Evolutionary conservation across 2,797 vertebrate genomes (phyloP), one percentile per base, ranked within the genome.

Genomic region (Cyprinella venusta): DNA sequence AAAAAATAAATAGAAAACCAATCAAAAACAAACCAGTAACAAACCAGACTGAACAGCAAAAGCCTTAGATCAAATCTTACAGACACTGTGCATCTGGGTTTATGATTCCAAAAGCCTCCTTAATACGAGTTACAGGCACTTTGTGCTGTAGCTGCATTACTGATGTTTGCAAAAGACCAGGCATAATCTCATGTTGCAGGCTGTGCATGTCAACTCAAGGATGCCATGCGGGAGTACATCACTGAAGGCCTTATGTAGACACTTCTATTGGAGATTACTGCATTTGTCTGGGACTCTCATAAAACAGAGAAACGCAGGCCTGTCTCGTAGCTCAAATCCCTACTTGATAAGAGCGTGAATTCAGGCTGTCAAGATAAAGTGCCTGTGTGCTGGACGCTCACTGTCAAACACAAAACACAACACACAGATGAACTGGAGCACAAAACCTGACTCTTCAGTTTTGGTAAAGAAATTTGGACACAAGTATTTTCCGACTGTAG

Each of bases 41-140:
- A 50, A 59, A 82, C 38, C 42, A 61, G 15, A 5, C 21, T 33
- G 50, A 54, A 75, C 45, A 45, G 36, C 36, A 18, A 63, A 61
- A 67, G 70, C 42, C 64, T 67, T 72, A 59, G 74, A 68, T 56
- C 65, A 75, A 86, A 87, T 76, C 84, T 64, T 45, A 40, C 76
- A 85, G 48, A 71, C 26, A 45, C 52, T 84, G 76, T 68, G 80
- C 33, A 48, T 83, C 72, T 42, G 63, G 54, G 72, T 71, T 81
- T 85, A 67, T 63, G 30, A 79, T 79, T 81, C 79, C 76, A 76
- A 84, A 89, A 87, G 85, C 85, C 82, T 84, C 52, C 24, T 83
- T 87, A 87, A 87, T 79, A 69, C 86, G 59, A 76, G 36, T 84
- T 76, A 70, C 38, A 83, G 69, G 63, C 63, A 80, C 50, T 84